Evolutionary conservation across 2,888 invertebrate species (phyloP).

Genomic region (Oxycera nigricornis): DNA sequence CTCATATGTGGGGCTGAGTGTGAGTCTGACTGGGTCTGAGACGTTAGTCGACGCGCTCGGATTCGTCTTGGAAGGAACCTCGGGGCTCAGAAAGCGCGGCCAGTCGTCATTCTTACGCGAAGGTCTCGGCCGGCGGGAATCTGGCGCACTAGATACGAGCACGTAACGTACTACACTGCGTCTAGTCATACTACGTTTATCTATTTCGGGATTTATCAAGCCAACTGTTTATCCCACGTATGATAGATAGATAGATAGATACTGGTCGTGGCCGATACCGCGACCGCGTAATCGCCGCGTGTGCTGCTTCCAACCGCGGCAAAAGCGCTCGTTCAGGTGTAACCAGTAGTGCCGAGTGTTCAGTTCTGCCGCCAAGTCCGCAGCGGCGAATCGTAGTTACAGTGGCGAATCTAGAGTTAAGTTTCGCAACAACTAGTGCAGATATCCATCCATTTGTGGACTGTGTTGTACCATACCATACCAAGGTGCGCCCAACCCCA

Average conservation of each 20-base stretch:
- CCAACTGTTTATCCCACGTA: conserved; percentile 3
- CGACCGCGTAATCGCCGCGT: background rate
- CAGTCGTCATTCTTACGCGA: conserved; percentile 23
- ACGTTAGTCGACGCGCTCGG: conserved; percentile 19
- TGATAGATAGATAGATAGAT: conserved; percentile 1
- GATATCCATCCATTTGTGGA: background rate
- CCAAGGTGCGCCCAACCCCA: background rate
- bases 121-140: conserved; percentile 28
- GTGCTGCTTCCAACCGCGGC: background rate
- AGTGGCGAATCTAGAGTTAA: background rate
- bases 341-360: background rate
- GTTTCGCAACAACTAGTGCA: background rate
- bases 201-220: conserved; percentile 18
- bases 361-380: background rate
- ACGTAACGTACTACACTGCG: too few relatives aligned
- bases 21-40: background rate
- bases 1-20: background rate
- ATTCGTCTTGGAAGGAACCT: conserved; percentile 6
- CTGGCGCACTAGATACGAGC: conserved; percentile 13
- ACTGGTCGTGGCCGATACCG: background rate
- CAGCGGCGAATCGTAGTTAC: background rate
- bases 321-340: background rate
- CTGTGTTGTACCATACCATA: background rate
- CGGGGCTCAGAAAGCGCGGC: background rate
- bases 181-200: conserved; percentile 8